Conservation (phyloP, 1,140 invertebrate genomes). For the Sycobia sp. region DNA sequence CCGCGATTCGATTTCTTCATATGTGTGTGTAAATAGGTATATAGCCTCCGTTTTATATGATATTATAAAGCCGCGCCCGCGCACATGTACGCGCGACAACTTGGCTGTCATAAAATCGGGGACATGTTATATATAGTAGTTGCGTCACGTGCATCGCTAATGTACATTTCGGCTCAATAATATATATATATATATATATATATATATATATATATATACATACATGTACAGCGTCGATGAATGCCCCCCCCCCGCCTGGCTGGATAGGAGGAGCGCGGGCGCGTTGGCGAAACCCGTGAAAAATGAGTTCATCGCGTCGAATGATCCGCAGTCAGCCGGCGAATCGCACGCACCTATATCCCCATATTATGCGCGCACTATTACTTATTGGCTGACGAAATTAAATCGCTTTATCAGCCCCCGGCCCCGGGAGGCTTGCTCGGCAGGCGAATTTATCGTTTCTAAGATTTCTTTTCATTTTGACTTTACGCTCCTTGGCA, state of each 20-base stretch:
- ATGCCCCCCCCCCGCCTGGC: neutral
- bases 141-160: constrained; percentile 50
- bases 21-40: constrained; percentile 7
- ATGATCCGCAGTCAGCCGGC: neutral
- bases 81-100: constrained; percentile 4
- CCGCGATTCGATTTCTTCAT: neutral
- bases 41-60: constrained; percentile 3
- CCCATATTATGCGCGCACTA: no score
- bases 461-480: no score
- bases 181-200: no score
- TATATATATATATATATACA: no score
- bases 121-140: constrained; percentile 27
- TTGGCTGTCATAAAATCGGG: constrained; percentile 10
- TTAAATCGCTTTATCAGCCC: no score
- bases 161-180: constrained; percentile 40
- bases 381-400: no score
- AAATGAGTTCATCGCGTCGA: constrained; percentile 16
- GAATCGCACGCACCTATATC: no score
- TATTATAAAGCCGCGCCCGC: neutral
- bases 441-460: no score
- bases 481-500: neutral
- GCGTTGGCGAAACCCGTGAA: constrained; percentile 4
- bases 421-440: no score
- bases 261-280: neutral
- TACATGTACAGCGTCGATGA: no score